Evolutionary conservation across 2,113 vertebrate genomes (phyloP), one percentile per base, ranked within the genome.

Genomic region (Irena cyanogastra): DNA sequence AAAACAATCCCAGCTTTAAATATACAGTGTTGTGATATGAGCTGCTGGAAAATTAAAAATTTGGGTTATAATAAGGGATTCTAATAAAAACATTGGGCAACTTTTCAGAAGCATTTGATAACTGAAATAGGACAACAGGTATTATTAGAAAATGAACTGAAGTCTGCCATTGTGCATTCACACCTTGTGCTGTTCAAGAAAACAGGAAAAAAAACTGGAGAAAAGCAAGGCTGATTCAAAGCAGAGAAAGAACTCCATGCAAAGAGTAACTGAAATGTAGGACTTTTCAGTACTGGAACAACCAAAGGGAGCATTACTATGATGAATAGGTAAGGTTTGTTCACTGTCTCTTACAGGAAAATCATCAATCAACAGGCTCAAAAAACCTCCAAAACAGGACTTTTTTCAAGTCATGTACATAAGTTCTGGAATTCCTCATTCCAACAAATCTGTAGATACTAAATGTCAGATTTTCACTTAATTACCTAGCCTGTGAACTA

Each of bases 291-390:
- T 35, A 33, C 2, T 54, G n/a, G 31, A 54, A 47, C 19, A 72
- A n/a, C 1, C 0, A 6, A 57, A 31, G 7, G 7, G 17, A 80
- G 10, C 37, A 30, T 1, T 39, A 8, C 7, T 44, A 10, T 47
- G 35, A 18, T 60, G 37, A 87, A 74, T 3, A 44, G 7, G 11
- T 35, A 3, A 79, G 68, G 5, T 39, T 65, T 78, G 2, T 61
- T 82, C 19, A 19, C 31, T 49, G 13, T 37, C 20, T 83, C 28
- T 87, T 35, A 65, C 7, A 61, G 35, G 0, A 84, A 95, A 88
- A 70, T 17, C 27, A 78, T 16, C 13, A 44, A 60, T 28, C 31
- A 61, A 5, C 9, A 56, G 13, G 18, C 21, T 74, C 10, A 60
- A 52, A 71, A 76, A 70, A 30, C 2, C 1, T n/a, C 2, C 57